Base-by-base conservation (phyloP, 2,888 invertebrate species). In the Pristionchus entomophagus region DNA sequence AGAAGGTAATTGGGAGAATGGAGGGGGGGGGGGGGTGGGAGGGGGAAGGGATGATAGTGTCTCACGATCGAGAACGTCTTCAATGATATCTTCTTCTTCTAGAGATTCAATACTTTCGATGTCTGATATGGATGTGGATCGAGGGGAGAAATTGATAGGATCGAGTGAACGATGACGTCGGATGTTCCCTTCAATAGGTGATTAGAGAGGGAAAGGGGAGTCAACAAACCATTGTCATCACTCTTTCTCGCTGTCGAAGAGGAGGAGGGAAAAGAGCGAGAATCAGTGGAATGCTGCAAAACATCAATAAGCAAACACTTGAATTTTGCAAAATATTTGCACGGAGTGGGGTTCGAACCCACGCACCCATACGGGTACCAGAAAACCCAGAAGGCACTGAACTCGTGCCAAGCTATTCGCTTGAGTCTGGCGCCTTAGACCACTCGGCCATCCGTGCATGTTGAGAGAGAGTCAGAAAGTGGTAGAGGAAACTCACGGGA, bases 361-460 rank as follows among this genome's bases (percentile, higher is more conserved):
- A 73, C 73, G 78, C 73, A 73, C 77, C 85, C 59, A 45, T 85
- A 77, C 73, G 77, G 77, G 56, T 85, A 85, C 77, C 84, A 84
- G 84, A 84, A 84, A 65, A 65, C 84, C 53, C 84, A 84, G 69
- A 51, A 51, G 62, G 84, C 84, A 84, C 69, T 69, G 84, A 84
- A 84, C 84, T 84, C 84, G 84, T 32, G 69, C 65, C 51, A 84
- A 84, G 84, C 84, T 84, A 12, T 5, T 53, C 86, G 88, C 94
- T 93, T 94, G 94, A 94, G 94, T 94, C 94, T 94, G 94, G 94
- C 94, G 94, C 93, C 93, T 94, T 94, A 93, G 93, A 93, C 93
- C 93, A 91, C 93, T 93, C 93, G 93, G 93, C 93, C 93, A 92
- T 89, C 90, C 89, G 87, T 86, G 86, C 87, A 53, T 22, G 19